These are phyloP conservation scores for Xiphydria camelus DNA, from an alignment of 2,888 invertebrate genomes.

Conservation along the genomic window DNA sequence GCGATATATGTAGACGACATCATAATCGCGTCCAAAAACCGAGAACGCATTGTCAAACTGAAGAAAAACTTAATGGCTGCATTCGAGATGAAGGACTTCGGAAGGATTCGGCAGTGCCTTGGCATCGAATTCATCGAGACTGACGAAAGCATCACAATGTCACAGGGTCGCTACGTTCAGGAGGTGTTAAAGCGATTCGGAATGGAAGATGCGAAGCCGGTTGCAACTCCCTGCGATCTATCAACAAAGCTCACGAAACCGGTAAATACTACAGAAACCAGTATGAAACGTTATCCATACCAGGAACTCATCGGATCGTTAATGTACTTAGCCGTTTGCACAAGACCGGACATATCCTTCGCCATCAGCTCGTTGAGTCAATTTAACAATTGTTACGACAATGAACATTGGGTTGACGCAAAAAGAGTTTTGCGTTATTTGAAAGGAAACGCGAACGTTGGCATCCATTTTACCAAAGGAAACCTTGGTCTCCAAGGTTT, in stretches of 20 bases:
- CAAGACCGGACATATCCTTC: too few species aligned
- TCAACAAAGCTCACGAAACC: conserved; percentile 13
- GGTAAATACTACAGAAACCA: too few species aligned
- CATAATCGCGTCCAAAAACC: conserved; percentile 16
- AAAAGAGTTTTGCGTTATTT: conserved; percentile 24
- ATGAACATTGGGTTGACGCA: conserved; percentile 6
- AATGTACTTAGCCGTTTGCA: too few species aligned
- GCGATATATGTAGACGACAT: conserved; percentile 30
- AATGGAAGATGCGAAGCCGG: conserved; percentile 35
- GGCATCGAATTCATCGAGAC: conserved; percentile 29
- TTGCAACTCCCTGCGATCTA: conserved; percentile 27
- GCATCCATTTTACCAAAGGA: conserved; percentile 12
- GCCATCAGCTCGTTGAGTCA: conserved; percentile 10
- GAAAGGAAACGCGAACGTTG: conserved; percentile 15
- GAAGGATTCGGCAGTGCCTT: conserved; percentile 24
- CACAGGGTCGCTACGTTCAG: conserved; percentile 29
- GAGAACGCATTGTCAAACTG: too few species aligned
- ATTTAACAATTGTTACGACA: conserved; percentile 5
- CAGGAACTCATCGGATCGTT: not conserved
- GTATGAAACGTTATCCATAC: not conserved
- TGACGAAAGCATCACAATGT: conserved; percentile 10
- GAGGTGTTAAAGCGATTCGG: conserved; percentile 32
- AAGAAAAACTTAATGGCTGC: conserved; percentile 15
- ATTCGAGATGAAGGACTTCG: conserved; percentile 31
- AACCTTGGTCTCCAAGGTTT: conserved; percentile 5